phyloP scores from a whole-genome alignment of 2,113 vertebrate species.

The Engystomops pustulosus region DNA sequence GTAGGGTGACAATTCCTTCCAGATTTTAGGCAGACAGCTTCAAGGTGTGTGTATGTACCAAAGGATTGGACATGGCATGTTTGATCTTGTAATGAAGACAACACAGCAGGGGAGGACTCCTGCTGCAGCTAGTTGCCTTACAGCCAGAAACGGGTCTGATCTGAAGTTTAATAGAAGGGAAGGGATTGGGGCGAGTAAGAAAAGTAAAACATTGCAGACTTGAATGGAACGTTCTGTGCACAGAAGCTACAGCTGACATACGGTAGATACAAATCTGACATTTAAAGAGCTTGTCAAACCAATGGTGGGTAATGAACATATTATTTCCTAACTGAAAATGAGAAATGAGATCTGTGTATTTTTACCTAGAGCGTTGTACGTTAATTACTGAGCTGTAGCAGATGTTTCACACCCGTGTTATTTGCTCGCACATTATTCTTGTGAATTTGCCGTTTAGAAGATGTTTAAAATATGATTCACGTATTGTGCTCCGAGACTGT shows the following conservation, averaged over 20 bases:
- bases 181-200: neutral
- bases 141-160: neutral
- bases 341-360: neutral
- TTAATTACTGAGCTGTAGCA: neutral
- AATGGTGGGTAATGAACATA: neutral
- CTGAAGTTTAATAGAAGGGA: neutral
- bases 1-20: too few species aligned
- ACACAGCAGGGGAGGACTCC: too few species aligned
- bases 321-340: neutral
- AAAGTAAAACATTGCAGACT: neutral
- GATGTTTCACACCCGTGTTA: slow-evolving; percentile 3
- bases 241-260: neutral
- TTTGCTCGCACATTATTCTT: slow-evolving; percentile 3
- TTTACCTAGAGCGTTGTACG: neutral
- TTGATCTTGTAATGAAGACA: too few species aligned
- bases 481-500: neutral
- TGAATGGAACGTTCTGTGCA: neutral
- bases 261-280: neutral
- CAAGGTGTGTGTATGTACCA: too few species aligned
- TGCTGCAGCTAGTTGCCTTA: neutral
- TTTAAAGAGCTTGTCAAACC: neutral
- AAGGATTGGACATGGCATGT: too few species aligned
- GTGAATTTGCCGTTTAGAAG: slow-evolving; percentile 3
- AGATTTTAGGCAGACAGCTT: too few species aligned
- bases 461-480: neutral